Percentiles rank a stretch among this genome's conserved stretches.
Conservation (phyloP, 1,140 invertebrate genomes). For the Tachypleus tridentatus region DNA sequence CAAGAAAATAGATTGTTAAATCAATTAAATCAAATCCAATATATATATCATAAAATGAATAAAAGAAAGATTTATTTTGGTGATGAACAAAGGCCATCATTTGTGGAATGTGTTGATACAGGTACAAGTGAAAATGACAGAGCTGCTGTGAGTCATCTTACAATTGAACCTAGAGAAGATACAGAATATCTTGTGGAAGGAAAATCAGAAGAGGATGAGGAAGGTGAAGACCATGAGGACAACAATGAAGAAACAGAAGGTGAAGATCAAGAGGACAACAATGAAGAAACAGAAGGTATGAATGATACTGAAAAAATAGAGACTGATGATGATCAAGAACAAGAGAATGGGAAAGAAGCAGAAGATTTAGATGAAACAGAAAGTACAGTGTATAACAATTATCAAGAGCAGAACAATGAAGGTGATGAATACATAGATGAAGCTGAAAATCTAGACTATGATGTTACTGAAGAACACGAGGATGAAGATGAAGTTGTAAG, state of each 20-base stretch:
- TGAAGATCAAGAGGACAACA: conserved; percentile 27
- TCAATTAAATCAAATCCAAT: no score
- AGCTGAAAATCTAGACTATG: conserved; percentile 32
- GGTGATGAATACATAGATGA: conserved; percentile 8
- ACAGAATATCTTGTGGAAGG: no score
- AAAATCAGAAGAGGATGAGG: no score
- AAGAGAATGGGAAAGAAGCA: conserved; percentile 8
- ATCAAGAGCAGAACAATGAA: conserved; percentile 4
- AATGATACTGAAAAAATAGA: neutral
- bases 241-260: conserved; percentile 47
- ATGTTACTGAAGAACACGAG: conserved; percentile 35
- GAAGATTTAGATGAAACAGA: conserved; percentile 8
- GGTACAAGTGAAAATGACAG: no score
- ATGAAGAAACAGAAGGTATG: neutral
- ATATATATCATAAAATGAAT: no score
- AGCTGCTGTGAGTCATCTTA: no score
- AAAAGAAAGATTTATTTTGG: no score
- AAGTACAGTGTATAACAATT: conserved; percentile 3
- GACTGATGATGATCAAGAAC: neutral
- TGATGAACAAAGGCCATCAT: no score
- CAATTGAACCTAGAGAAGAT: no score
- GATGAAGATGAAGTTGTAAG: conserved; percentile 17
- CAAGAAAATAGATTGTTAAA: no score
- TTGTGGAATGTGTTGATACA: no score
- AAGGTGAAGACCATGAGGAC: conserved; percentile 43